Evolutionary conservation across 2,113 vertebrate genomes (phyloP).

Genomic region (Amphilophus citrinellus): DNA sequence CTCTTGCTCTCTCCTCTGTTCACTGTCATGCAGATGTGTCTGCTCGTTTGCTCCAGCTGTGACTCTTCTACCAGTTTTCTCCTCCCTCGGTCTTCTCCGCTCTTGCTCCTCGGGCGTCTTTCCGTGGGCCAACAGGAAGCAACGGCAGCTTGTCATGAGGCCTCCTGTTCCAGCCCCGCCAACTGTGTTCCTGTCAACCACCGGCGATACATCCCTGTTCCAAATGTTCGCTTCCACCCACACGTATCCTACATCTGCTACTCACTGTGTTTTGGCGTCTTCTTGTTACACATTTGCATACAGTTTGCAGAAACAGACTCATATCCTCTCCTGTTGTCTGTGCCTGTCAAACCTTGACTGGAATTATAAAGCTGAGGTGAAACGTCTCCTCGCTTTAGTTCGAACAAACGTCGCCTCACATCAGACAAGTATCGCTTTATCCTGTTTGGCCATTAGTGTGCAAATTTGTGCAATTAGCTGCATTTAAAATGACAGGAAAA

Average conservation of each 20-base stretch:
- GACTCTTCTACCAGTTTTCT: slow-evolving; percentile 19
- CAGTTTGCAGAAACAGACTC: slow-evolving; percentile 31
- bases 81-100: slow-evolving; percentile 10
- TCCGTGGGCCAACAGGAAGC: slow-evolving; percentile 62
- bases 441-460: background rate
- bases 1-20: background rate
- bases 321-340: slow-evolving; percentile 46
- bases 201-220: slow-evolving; percentile 13
- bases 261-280: slow-evolving; percentile 36
- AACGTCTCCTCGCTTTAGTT: slow-evolving; percentile 26
- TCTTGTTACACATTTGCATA: slow-evolving; percentile 55
- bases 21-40: slow-evolving; percentile 17
- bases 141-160: slow-evolving; percentile 27
- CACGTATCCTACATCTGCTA: slow-evolving; percentile 50
- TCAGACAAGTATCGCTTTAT: background rate
- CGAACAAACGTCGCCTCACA: background rate
- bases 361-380: slow-evolving; percentile 1
- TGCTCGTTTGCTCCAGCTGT: slow-evolving; percentile 32
- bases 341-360: slow-evolving; percentile 34
- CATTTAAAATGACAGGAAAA: background rate
- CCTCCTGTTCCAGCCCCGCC: slow-evolving; percentile 46
- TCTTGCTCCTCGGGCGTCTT: slow-evolving; percentile 26
- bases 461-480: background rate
- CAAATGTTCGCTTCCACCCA: slow-evolving; percentile 61
- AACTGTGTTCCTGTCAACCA: slow-evolving; percentile 50